Evolutionary conservation across 2,888 invertebrate species (phyloP).

Genomic region (Platycheirus albimanus): DNA sequence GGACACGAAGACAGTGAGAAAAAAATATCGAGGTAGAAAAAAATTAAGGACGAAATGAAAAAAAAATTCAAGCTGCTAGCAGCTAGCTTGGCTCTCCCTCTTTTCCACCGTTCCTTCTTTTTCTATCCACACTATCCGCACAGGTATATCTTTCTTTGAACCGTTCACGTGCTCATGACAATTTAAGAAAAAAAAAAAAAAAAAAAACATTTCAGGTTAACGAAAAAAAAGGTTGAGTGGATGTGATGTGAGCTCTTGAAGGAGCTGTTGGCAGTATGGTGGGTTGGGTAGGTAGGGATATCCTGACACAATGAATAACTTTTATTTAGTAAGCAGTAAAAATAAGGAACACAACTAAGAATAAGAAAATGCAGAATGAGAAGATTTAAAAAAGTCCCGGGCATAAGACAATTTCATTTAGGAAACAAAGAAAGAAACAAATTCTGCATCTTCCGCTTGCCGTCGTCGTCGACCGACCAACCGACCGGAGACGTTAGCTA

Average conservation of each 20-base stretch:
- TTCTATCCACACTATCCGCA: background rate
- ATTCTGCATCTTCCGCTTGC: slow-evolving; percentile 57
- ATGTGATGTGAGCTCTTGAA: slow-evolving; percentile 63
- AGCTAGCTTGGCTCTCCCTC: slow-evolving; percentile 18
- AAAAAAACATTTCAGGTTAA: slow-evolving; percentile 57
- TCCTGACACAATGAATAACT: slow-evolving; percentile 51
- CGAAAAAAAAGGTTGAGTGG: slow-evolving; percentile 66
- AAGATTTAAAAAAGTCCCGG: background rate
- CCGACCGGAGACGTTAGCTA: background rate
- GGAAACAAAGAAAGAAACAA: slow-evolving; percentile 34
- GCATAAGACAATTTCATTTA: slow-evolving; percentile 59
- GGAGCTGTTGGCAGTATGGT: slow-evolving; percentile 9
- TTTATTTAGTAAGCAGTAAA: slow-evolving; percentile 56
- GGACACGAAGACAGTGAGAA: background rate
- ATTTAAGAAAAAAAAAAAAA: slow-evolving; percentile 62
- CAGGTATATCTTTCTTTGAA: slow-evolving; percentile 34
- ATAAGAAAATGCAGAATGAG: background rate
- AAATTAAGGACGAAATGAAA: slow-evolving; percentile 12
- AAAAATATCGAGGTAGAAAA: background rate
- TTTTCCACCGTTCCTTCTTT: slow-evolving; percentile 27
- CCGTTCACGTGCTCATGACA: slow-evolving; percentile 68
- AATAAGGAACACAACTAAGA: slow-evolving; percentile 40
- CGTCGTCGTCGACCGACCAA: slow-evolving; percentile 10
- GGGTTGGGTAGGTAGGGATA: background rate
- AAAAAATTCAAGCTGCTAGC: background rate